Conservation (phyloP, 2,113 vertebrate genomes). For the Sporophila hypoxantha region DNA sequence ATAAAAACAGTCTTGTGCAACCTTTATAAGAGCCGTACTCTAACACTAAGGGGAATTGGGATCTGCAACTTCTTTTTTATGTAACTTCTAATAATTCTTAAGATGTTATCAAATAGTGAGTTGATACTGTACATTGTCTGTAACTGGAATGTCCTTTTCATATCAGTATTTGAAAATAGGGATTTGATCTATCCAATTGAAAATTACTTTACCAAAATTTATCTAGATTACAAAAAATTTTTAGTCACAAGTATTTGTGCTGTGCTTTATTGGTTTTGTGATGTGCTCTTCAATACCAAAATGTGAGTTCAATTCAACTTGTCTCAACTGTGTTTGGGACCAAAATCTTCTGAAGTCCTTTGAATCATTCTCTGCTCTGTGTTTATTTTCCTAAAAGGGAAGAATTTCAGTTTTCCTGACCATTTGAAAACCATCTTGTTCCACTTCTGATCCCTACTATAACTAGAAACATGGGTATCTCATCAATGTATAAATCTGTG, state of each 20-base stretch:
- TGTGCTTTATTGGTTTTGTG: constrained; percentile 1
- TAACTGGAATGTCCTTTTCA: neutral
- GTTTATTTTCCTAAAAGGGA: constrained; percentile 51
- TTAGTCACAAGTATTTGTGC: constrained; percentile 32
- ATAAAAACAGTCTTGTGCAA: neutral
- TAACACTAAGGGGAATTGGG: neutral
- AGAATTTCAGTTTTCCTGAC: constrained; percentile 56
- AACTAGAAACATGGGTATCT: constrained; percentile 5
- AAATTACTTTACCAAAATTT: constrained; percentile 19
- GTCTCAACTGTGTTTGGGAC: neutral
- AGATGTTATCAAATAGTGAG: constrained; percentile 22
- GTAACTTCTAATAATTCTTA: constrained; percentile 2
- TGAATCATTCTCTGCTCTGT: constrained; percentile 52
- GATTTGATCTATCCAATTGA: constrained; percentile 38
- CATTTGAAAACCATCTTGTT: constrained; percentile 39
- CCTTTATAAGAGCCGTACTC: neutral
- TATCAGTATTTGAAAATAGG: neutral
- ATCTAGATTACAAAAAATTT: constrained; percentile 7
- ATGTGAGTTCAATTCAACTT: constrained; percentile 6
- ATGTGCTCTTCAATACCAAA: constrained; percentile 21
- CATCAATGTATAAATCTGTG: neutral
- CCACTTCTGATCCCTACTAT: constrained; percentile 36
- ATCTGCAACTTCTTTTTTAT: neutral
- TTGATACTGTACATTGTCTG: neutral
- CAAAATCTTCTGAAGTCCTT: constrained; percentile 37